Evolutionary conservation across 1,140 invertebrate species (phyloP).

Genomic region (Mercenaria mercenaria): DNA sequence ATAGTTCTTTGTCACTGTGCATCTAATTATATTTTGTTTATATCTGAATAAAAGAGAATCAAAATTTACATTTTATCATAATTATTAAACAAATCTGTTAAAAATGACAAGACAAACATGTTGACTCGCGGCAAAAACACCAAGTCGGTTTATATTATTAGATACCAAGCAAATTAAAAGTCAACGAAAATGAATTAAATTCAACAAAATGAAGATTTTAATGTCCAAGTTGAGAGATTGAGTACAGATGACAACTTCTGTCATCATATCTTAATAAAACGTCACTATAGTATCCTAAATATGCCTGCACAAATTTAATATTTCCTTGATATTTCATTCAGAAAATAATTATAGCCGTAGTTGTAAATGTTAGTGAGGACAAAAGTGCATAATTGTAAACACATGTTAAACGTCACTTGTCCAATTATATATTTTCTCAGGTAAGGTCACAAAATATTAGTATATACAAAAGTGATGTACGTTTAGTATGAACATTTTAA

Average conservation of each 20-base stretch:
- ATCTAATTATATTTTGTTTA: no score
- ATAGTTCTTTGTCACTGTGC: no score
- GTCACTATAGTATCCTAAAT: neutral
- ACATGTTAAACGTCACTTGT: no score
- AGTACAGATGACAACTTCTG: neutral
- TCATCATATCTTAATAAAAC: neutral
- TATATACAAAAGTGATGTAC: no score
- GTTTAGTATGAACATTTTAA: no score
- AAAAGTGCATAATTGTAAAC: neutral
- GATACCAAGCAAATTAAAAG: neutral
- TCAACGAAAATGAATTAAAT: neutral
- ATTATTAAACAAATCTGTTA: neutral
- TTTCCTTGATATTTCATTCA: conserved; percentile 31
- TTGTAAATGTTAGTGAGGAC: neutral
- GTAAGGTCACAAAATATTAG: no score
- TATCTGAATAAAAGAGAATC: no score
- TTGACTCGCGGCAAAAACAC: no score
- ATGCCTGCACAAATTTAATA: conserved; percentile 9
- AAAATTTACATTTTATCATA: no score
- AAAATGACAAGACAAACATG: neutral
- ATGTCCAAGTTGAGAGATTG: neutral
- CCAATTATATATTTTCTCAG: no score
- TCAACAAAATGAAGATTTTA: neutral
- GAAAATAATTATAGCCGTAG: neutral
- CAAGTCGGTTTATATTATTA: no score